phyloP scores from a whole-genome alignment of 1,140 invertebrate species.

The Drosophila nigrodunni region DNA sequence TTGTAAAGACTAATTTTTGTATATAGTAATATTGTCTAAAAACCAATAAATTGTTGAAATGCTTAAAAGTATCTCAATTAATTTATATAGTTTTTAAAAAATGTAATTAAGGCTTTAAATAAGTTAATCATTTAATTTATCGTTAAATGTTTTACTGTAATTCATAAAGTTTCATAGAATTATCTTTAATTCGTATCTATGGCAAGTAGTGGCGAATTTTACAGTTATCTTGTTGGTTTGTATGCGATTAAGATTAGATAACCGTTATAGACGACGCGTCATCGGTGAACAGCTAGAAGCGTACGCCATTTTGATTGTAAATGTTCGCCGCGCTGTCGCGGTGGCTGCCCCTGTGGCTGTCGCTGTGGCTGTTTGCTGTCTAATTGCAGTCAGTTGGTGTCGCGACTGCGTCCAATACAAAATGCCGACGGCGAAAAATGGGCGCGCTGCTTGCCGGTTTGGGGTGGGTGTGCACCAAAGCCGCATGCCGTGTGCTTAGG shows the following conservation, averaged over 20 bases:
- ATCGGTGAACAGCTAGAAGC: slow-evolving; percentile 14
- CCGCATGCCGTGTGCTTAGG: neutral
- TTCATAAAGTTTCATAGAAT: neutral
- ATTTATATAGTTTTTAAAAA: no score
- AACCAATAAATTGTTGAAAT: no score
- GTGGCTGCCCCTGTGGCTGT: neutral
- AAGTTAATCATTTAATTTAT: neutral
- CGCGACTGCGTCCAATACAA: slow-evolving; percentile 56
- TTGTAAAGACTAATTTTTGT: no score
- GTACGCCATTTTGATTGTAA: slow-evolving; percentile 40
- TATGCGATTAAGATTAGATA: slow-evolving; percentile 22
- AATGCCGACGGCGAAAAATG: slow-evolving; percentile 78
- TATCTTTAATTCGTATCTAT: neutral
- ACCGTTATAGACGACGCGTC: slow-evolving; percentile 16
- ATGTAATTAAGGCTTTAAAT: no score
- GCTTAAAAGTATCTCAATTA: no score
- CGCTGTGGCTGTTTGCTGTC: slow-evolving; percentile 10
- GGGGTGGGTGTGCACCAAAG: slow-evolving; percentile 51
- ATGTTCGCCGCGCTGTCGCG: slow-evolving; percentile 21
- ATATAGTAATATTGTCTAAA: no score
- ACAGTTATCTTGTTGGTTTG: slow-evolving; percentile 6
- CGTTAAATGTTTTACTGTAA: neutral
- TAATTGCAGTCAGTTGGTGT: slow-evolving; percentile 45
- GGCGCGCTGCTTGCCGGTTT: slow-evolving; percentile 43
- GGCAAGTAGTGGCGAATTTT: neutral